Evolutionary conservation across 2,888 invertebrate species (phyloP).

Genomic region (Agrochola lychnidis): DNA sequence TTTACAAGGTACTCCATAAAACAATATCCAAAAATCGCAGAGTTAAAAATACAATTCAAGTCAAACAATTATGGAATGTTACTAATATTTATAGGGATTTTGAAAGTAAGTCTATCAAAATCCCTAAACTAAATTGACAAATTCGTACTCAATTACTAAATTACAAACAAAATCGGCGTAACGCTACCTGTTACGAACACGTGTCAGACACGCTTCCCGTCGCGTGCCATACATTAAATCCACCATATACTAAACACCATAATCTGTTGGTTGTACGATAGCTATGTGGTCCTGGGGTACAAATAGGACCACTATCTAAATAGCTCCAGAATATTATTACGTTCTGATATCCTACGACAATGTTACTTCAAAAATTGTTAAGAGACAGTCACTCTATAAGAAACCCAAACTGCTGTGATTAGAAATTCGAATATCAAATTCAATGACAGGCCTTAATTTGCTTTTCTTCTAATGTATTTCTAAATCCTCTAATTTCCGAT

Average conservation of each 20-base stretch:
- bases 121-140: background rate
- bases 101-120: background rate
- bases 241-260: background rate
- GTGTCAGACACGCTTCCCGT: conserved; percentile 46
- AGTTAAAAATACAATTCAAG: too few relatives aligned
- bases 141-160: conserved; percentile 34
- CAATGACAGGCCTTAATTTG: background rate
- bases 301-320: background rate
- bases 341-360: background rate
- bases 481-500: background rate
- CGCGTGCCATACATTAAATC: conserved; percentile 16
- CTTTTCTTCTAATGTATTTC: background rate
- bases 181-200: conserved; percentile 50
- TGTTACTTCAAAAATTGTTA: background rate
- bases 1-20: background rate
- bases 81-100: background rate
- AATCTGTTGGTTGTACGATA: background rate
- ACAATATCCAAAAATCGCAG: too few relatives aligned
- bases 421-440: background rate
- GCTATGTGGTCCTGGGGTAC: background rate
- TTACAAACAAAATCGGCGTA: conserved; percentile 13
- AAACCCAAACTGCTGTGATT: background rate
- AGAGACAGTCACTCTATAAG: background rate
- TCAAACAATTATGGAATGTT: background rate
- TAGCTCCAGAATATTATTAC: background rate